phyloP scores from a whole-genome alignment of 2,113 vertebrate species.

The Prietella phreatophila region DNA sequence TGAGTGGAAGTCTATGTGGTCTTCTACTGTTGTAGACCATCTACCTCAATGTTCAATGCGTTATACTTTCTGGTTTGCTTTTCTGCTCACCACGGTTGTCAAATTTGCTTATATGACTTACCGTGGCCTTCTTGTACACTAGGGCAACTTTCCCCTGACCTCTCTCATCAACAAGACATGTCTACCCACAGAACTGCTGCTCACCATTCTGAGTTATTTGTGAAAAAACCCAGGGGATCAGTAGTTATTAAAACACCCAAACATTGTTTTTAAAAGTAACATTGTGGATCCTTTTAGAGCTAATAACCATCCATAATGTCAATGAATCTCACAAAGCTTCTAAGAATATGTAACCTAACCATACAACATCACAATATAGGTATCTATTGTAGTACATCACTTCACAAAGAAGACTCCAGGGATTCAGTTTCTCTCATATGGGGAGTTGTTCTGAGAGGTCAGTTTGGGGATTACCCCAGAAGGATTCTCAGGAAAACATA shows the following conservation, averaged over 20 bases:
- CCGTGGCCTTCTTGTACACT: background rate
- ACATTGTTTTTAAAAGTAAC: background rate
- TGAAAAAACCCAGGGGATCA: background rate
- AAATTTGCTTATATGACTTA: background rate
- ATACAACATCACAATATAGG: background rate
- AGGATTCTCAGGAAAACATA: background rate
- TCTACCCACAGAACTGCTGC: background rate
- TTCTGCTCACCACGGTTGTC: background rate
- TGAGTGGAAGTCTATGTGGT: background rate
- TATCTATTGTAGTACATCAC: background rate
- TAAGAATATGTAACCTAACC: background rate
- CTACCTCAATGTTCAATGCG: background rate
- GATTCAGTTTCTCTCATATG: background rate
- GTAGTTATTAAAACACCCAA: background rate
- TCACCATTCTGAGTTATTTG: background rate
- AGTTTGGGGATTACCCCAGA: constrained; percentile 17
- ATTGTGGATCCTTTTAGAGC: background rate
- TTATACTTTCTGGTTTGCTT: background rate
- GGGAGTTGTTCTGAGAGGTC: background rate
- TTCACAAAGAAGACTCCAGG: background rate
- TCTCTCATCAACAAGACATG: background rate
- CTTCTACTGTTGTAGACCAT: background rate
- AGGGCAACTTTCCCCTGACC: background rate
- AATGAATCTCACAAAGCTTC: background rate
- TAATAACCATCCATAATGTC: background rate